phyloP scores from a whole-genome alignment of 2,888 invertebrate species.

The Synergus japonicus region DNA sequence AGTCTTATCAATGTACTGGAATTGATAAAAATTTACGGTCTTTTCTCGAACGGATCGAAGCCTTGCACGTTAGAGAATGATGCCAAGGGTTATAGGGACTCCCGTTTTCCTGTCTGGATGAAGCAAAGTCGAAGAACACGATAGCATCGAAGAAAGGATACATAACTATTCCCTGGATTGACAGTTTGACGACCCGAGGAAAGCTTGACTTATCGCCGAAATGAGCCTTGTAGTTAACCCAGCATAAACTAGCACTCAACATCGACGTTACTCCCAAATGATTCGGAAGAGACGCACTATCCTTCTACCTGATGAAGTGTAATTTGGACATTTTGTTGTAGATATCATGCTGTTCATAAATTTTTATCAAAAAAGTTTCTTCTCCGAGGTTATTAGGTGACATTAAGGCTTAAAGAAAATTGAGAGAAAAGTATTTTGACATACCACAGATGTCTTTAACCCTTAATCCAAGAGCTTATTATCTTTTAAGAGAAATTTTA shows the following conservation, averaged over 20 bases:
- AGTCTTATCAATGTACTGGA: conserved; percentile 33
- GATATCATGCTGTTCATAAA: conserved; percentile 11
- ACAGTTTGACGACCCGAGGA: conserved; percentile 62
- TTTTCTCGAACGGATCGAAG: neutral
- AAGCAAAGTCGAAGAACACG: conserved; percentile 2
- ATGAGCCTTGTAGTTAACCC: conserved; percentile 57
- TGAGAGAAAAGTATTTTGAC: neutral
- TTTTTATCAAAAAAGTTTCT: conserved; percentile 29
- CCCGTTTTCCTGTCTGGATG: conserved; percentile 15
- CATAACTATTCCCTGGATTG: conserved; percentile 45
- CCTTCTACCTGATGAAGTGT: neutral
- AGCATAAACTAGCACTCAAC: conserved; percentile 60
- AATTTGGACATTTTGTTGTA: neutral
- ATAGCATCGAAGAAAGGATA: conserved; percentile 10
- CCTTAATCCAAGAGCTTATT: neutral
- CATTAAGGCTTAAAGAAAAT: neutral
- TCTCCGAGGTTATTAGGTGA: neutral
- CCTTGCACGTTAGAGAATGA: neutral
- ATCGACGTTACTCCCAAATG: conserved; percentile 56
- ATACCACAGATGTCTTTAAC: too few relatives aligned
- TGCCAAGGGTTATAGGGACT: conserved; percentile 26
- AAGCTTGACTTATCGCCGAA: conserved; percentile 62
- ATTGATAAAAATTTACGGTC: conserved; percentile 35
- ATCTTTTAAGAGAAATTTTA: neutral
- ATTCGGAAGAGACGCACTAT: neutral